Evolutionary conservation across 2,888 invertebrate species (phyloP).

Genomic region (Cephus runcator): DNA sequence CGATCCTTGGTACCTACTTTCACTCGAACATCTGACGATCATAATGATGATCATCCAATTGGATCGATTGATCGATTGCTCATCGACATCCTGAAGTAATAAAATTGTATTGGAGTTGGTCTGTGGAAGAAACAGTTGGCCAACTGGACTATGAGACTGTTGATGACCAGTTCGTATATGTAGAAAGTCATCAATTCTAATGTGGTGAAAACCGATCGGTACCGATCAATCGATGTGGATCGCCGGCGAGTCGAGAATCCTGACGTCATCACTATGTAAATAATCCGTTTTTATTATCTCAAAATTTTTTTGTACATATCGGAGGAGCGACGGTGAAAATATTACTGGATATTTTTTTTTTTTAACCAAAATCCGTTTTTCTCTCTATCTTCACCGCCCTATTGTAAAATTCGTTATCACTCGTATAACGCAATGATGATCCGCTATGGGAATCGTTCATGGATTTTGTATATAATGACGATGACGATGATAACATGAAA

Average conservation of each 20-base stretch:
- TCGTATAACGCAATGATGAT: neutral
- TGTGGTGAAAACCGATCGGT: neutral
- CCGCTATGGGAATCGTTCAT: neutral
- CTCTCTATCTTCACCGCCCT: neutral
- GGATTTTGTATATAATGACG: neutral
- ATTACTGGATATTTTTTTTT: neutral
- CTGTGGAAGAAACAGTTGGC: neutral
- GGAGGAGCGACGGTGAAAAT: neutral
- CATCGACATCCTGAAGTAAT: neutral
- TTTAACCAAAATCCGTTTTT: neutral
- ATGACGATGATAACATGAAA: neutral
- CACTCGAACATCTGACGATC: neutral
- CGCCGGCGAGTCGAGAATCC: neutral
- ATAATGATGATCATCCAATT: neutral
- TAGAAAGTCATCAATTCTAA: neutral
- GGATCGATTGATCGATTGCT: neutral
- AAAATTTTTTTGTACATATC: conserved; percentile 1
- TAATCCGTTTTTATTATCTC: conserved; percentile 1
- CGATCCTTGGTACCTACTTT: neutral
- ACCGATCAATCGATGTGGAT: neutral
- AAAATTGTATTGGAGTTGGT: neutral
- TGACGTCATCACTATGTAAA: neutral
- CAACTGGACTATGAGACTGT: neutral
- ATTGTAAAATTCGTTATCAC: neutral
- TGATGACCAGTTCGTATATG: neutral